Evolutionary conservation across 2,888 invertebrate species (phyloP).

Genomic region (Bibio marci): DNA sequence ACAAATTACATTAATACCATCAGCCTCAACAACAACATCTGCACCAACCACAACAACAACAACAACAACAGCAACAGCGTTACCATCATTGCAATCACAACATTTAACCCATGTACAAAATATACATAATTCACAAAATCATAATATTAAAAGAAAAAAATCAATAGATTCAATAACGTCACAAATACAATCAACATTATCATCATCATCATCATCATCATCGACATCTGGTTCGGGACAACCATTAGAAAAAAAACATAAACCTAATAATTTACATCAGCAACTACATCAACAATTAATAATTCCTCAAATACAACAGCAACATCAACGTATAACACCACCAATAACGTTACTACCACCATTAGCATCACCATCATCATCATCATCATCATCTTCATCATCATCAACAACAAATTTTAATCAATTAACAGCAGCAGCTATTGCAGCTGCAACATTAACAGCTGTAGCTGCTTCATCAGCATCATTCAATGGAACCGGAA

Average conservation of each 20-base stretch:
- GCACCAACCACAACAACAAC: neutral
- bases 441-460: neutral
- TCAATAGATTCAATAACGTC: conserved; percentile 3
- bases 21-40: conserved; percentile 1
- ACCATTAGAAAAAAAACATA: too few relatives aligned
- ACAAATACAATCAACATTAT: neutral
- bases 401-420: neutral
- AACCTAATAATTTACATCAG: too few relatives aligned
- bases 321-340: neutral
- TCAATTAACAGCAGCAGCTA: neutral
- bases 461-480: neutral
- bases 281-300: too few relatives aligned
- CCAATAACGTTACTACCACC: neutral
- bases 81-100: neutral
- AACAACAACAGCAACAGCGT: neutral
- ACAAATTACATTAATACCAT: conserved; percentile 12
- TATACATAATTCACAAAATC: conserved; percentile 12
- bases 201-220: neutral
- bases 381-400: neutral
- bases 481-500: neutral
- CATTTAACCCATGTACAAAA: conserved; percentile 9
- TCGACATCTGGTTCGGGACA: too few relatives aligned
- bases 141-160: conserved; percentile 11
- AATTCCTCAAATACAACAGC: neutral
- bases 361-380: neutral